Base-by-base conservation (phyloP, 2,888 invertebrate genomes). In the Drosophila algonquin region DNA sequence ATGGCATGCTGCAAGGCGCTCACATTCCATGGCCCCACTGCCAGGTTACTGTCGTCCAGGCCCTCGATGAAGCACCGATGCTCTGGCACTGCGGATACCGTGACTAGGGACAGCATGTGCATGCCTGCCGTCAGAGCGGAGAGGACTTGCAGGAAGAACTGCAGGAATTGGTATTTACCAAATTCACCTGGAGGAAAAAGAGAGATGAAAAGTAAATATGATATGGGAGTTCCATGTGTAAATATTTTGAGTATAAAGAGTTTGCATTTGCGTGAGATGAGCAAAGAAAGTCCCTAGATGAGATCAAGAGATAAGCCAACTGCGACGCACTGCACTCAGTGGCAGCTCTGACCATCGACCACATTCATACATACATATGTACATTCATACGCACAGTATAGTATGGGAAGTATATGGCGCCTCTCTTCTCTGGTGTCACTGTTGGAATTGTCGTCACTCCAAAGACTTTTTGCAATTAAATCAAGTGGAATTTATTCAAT, bases 41-140 rank as follows among this genome's bases (percentile, higher is more conserved):
- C 91, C 71, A 93, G 93, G 54, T 91, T 92, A 63, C 91, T 92
- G 74, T 92, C 92, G 77, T 95, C 95, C 58, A 95, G 83, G 52
- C 93, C 94, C 47, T 90, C 87, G 48, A 92, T 91, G 53, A 90
- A 92, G 74, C 92, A 94, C n/a, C 92, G 88, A 92, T 96, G 95
- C 47, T 95, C 95, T 1, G 97, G 97, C 55, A 96, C 95, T 14
- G 96, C 96, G 1, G 96, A 96, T 0, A 97, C 96, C 1, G 96
- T 96, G 10, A 96, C 94, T 63, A 97, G 91, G 0, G 96, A 95
- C 73, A 97, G 91, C 96, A 97, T 97, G 90, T 97, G 96, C 73
- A 91, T 60, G 12, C 97, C 97, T 2, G 97, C 96, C 0, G 96
- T 96, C 81, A 96, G 92, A 0, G 95, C 97, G 9, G 96, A 95